Conservation (phyloP, 1,140 invertebrate species). For the Trachymyrmex septentrionalis region DNA sequence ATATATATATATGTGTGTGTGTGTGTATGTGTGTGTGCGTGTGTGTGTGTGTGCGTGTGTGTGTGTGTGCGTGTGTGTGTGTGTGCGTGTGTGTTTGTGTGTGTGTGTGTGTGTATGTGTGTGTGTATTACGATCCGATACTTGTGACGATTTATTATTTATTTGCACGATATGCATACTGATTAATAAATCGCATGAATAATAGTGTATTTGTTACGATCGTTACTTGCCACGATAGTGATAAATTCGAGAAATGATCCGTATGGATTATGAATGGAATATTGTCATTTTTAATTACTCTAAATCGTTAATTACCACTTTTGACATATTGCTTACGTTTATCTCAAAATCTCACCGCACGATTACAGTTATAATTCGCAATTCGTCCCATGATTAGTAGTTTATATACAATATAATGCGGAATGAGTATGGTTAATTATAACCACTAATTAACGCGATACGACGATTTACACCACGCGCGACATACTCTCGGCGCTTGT, state of each 20-base stretch:
- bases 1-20: too few relatives aligned
- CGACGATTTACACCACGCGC: not conserved
- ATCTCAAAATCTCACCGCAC: not conserved
- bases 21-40: too few relatives aligned
- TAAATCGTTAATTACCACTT: not conserved
- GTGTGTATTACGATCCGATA: not conserved
- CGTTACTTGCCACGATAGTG: not conserved
- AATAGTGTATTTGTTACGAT: not conserved
- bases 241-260: not conserved
- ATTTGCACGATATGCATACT: not conserved
- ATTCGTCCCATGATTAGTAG: not conserved
- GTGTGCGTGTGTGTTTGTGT: too few relatives aligned
- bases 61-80: too few relatives aligned
- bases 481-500: not conserved
- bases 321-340: not conserved
- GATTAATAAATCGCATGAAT: not conserved
- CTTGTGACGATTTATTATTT: not conserved
- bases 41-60: too few relatives aligned
- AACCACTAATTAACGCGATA: slow-evolving; percentile 21
- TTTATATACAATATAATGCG: not conserved
- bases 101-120: too few relatives aligned
- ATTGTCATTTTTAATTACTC: not conserved
- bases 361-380: not conserved
- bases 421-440: slow-evolving; percentile 11
- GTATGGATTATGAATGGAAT: not conserved